These are phyloP conservation scores for Scomber scombrus DNA, from an alignment of 2,113 vertebrate genomes.

Conservation along the genomic window DNA sequence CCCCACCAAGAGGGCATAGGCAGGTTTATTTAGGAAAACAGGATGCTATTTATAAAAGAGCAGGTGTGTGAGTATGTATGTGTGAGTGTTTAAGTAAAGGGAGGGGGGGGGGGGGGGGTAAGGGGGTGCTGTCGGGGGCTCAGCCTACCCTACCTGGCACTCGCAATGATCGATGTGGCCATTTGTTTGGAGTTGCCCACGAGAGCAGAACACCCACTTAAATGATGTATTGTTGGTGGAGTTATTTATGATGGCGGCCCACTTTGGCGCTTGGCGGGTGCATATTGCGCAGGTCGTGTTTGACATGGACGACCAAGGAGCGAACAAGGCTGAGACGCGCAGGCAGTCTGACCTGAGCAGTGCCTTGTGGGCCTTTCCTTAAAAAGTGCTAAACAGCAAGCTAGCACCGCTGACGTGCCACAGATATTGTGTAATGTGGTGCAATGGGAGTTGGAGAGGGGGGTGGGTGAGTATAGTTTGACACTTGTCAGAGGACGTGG, in stretches of 20 bases:
- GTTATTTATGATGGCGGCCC: conserved; percentile 84
- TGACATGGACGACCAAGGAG: conserved; percentile 80
- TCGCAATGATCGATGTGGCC: conserved; percentile 82
- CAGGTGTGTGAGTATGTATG: conserved; percentile 53
- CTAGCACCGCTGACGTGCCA: conserved; percentile 47
- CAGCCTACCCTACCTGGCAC: conserved; percentile 68
- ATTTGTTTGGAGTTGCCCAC: conserved; percentile 85
- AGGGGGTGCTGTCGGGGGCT: conserved; percentile 60
- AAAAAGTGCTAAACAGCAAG: conserved; percentile 71
- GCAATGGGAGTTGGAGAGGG: not conserved
- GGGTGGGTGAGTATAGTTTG: conserved; percentile 31
- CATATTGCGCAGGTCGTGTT: conserved; percentile 79
- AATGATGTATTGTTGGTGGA: conserved; percentile 82
- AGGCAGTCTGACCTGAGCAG: conserved; percentile 72
- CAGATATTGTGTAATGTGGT: conserved; percentile 47
- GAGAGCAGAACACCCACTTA: conserved; percentile 80
- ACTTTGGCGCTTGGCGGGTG: conserved; percentile 70
- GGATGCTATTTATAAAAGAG: conserved; percentile 73
- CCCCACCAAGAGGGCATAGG: conserved; percentile 38
- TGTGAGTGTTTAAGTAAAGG: conserved; percentile 64
- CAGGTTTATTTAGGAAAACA: conserved; percentile 71
- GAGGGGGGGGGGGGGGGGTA: conserved; percentile 37
- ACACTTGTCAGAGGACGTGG: conserved; percentile 55
- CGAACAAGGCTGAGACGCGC: conserved; percentile 79
- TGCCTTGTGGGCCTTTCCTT: conserved; percentile 70